These are phyloP conservation scores for Odontomyia ornata DNA, from an alignment of 2,888 invertebrate species.

Conservation along the genomic window DNA sequence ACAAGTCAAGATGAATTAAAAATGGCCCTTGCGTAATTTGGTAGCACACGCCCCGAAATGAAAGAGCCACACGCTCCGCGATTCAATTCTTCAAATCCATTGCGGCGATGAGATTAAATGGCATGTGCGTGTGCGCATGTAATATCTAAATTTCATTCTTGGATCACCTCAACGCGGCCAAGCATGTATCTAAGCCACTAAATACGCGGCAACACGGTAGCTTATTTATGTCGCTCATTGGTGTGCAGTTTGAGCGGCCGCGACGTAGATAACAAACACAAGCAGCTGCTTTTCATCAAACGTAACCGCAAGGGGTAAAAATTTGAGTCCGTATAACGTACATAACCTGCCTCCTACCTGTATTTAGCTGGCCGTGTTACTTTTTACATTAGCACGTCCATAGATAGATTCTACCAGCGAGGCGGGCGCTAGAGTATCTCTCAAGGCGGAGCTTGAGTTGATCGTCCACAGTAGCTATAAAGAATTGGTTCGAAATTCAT, in stretches of 20 bases:
- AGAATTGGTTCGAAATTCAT: conserved; percentile 2
- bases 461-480: neutral
- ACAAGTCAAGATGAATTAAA: neutral
- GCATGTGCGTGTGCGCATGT: conserved; percentile 33
- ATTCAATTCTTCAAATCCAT: conserved; percentile 6
- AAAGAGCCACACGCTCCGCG: no score
- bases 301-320: conserved; percentile 33
- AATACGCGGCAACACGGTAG: conserved; percentile 14
- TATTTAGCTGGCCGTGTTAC: neutral
- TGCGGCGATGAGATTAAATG: neutral
- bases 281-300: conserved; percentile 37
- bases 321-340: conserved; percentile 6
- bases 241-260: neutral
- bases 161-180: neutral
- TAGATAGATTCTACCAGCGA: neutral
- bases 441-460: conserved; percentile 4
- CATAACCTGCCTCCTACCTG: conserved; percentile 32
- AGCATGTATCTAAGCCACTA: neutral
- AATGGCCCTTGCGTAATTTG: conserved; percentile 33
- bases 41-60: conserved; percentile 36
- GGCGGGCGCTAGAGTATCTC: neutral
- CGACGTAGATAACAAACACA: conserved; percentile 28
- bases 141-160: conserved; percentile 26
- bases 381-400: neutral
- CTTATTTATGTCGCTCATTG: conserved; percentile 23